Evolutionary conservation across 37 sponge, comb jelly and placozoan genomes (phyloP), one percentile per base, ranked within the genome.

Genomic region (Halisarca cf. caerulea): DNA sequence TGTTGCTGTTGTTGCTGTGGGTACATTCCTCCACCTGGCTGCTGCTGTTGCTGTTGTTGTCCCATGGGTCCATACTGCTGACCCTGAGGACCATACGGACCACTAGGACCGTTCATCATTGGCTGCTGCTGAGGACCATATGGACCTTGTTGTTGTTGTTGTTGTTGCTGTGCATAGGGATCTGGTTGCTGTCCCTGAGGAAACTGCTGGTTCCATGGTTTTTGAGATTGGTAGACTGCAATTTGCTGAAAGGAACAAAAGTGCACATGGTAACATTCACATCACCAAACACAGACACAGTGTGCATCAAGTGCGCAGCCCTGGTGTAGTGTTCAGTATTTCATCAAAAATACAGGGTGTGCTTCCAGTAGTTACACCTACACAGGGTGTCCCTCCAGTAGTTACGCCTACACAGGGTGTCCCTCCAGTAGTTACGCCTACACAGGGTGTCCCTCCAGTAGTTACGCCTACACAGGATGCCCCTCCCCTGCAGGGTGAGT

Each of bases 221-320:
- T 53, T 35, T 94, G 91, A 18, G 95, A 80, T 37, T 94, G 95
- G 45, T 89, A 91, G 28, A 94, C 28, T 8, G 95, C 87, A 23
- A 94, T 61, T 69, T 95, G 96, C 36, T 88, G 80, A 25, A 27
- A n/a, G 15, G 51, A 47, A 47, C 51, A 47, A 6, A 47, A 6
- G 11, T 11, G 11, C 51, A 47, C 51, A 47, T 11, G 11, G 9
- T 14, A 6, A 47, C 51, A 47, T 11, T 14, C 51, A 47, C 51
- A 47, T 11, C 6, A n/a, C n/a, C 51, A 47, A 6, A 47, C 51
- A 47, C 51, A 47, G 9, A 47, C 51, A 47, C 51, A 47, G 6
- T n/a, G n/a, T n/a, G n/a, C n/a, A n/a, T n/a, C n/a, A n/a, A n/a
- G n/a, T n/a, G n/a, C n/a, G n/a, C n/a, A n/a, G n/a, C n/a, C n/a